Evolutionary conservation across 2,113 vertebrate genomes (phyloP).

Genomic region (Nanorana parkeri): DNA sequence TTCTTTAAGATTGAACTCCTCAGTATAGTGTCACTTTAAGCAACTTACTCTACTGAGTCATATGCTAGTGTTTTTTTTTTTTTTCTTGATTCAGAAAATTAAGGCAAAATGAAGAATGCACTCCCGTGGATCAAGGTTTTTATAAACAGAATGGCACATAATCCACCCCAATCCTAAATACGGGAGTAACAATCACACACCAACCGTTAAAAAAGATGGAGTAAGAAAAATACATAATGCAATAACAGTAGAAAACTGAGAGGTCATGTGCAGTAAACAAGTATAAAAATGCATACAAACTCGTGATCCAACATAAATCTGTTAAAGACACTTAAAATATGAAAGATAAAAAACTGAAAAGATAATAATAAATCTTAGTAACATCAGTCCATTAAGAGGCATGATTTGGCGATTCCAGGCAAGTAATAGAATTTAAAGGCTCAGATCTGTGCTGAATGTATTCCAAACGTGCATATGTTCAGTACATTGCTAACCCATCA

Average conservation of each 20-base stretch:
- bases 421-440: background rate
- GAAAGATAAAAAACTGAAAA: background rate
- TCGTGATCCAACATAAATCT: background rate
- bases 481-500: background rate
- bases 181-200: too few relatives aligned
- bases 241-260: background rate
- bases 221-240: background rate
- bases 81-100: too few relatives aligned
- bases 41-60: too few relatives aligned
- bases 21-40: too few relatives aligned
- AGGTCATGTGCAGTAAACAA: constrained; percentile 6
- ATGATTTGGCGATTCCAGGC: background rate
- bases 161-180: too few relatives aligned
- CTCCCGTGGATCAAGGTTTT: too few relatives aligned
- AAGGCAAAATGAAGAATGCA: too few relatives aligned
- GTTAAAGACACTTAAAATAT: background rate
- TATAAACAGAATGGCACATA: too few relatives aligned
- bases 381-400: background rate
- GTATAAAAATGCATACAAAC: constrained; percentile 27
- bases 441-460: background rate
- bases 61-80: too few relatives aligned
- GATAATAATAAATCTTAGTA: background rate
- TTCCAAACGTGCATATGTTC: background rate
- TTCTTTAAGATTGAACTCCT: too few relatives aligned
- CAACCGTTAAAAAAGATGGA: too few relatives aligned